phyloP scores from a whole-genome alignment of 2,888 invertebrate species.

The Conchocele bisecta region DNA sequence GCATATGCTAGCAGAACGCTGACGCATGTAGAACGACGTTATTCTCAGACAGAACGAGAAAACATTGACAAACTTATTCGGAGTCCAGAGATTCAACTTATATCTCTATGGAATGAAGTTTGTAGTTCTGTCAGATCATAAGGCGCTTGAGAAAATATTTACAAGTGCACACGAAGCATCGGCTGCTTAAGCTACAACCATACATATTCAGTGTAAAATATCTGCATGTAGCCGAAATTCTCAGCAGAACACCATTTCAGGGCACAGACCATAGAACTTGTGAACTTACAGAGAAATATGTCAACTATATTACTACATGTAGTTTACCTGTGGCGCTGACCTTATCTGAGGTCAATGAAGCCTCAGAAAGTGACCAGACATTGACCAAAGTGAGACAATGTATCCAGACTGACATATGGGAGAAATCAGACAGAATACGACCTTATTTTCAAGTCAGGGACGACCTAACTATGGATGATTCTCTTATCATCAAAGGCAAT shows the following conservation, averaged over 20 bases:
- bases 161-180: background rate
- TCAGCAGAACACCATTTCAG: background rate
- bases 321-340: conserved; percentile 4
- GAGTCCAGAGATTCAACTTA: background rate
- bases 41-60: conserved; percentile 5
- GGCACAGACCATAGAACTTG: conserved; percentile 6
- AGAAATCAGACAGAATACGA: conserved; percentile 2
- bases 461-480: conserved; percentile 13
- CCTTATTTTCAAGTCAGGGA: conserved; percentile 10
- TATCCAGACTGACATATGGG: conserved; percentile 8
- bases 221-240: background rate
- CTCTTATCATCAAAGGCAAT: conserved; percentile 10
- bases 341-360: conserved; percentile 7
- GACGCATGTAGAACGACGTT: background rate
- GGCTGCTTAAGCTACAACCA: conserved; percentile 5
- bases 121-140: conserved; percentile 1
- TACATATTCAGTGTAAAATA: conserved; percentile 13
- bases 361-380: background rate
- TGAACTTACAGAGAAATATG: conserved; percentile 7
- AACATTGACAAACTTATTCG: background rate
- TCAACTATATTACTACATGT: conserved; percentile 8
- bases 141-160: conserved; percentile 1
- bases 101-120: background rate
- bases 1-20: conserved; percentile 14
- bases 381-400: conserved; percentile 2